These are phyloP conservation scores for Myotis vivesi DNA, from an alignment of 2,797 vertebrate genomes.

Conservation along the genomic window DNA sequence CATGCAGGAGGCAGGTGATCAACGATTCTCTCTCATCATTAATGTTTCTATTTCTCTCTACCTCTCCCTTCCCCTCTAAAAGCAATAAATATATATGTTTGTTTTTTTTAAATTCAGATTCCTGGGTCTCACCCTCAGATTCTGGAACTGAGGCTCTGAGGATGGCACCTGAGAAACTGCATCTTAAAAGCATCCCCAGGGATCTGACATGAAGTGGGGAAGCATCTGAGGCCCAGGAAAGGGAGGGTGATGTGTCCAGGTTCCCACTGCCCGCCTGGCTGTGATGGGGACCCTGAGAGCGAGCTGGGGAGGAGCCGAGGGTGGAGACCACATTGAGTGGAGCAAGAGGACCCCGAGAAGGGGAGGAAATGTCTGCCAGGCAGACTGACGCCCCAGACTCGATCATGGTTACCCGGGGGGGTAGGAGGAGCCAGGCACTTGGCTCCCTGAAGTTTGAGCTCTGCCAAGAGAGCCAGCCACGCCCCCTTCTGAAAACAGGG, in stretches of 20 bases:
- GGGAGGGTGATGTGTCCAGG: not conserved
- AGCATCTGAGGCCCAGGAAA: not conserved
- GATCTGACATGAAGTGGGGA: not conserved
- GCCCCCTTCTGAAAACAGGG: slow-evolving; percentile 37
- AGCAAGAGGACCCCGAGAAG: not conserved
- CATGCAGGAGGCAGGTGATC: too few relatives aligned
- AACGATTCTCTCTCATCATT: too few relatives aligned
- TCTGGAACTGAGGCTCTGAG: not conserved
- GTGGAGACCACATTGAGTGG: too few relatives aligned
- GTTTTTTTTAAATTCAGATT: not conserved
- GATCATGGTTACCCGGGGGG: rapidly evolving
- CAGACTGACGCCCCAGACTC: not conserved
- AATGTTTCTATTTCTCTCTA: too few relatives aligned
- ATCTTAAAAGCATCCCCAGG: not conserved
- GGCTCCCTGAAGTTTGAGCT: not conserved
- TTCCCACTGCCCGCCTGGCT: not conserved
- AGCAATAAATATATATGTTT: too few relatives aligned
- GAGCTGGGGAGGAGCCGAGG: too few relatives aligned
- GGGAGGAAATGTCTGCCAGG: rapidly evolving
- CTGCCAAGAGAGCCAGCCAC: not conserved
- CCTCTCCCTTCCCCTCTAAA: too few relatives aligned
- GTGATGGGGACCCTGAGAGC: not conserved
- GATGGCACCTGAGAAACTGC: not conserved
- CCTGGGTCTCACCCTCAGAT: not conserved
- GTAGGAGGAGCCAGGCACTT: not conserved